Evolutionary conservation across 2,888 invertebrate genomes (phyloP), one percentile per base, ranked within the genome.

Genomic region (Megaustenia siamemsis): DNA sequence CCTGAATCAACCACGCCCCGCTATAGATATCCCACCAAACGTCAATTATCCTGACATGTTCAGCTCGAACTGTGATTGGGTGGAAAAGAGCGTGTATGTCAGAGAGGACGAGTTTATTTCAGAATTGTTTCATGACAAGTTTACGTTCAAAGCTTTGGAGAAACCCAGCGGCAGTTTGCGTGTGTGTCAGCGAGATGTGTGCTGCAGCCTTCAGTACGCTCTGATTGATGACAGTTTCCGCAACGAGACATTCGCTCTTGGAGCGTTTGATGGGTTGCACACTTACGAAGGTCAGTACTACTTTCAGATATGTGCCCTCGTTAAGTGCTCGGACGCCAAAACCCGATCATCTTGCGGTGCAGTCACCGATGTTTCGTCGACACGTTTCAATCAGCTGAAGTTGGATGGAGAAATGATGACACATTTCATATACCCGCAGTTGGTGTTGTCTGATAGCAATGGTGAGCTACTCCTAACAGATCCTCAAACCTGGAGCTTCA

Each of bases 211-310:
- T 10, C 69, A 86, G 21, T 91, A 90, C 75, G 32, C 66, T 28
- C 63, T 84, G 43, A 21, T 8, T 10, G 49, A 80, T 12, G 60
- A n/a, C 18, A 1, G n/a, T 0, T 66, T 63, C 18, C 76, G 84
- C 1, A 71, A 82, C 3, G 87, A 88, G 18, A 63, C 85, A 10
- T 92, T 88, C 81, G 92, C 90, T 0, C 88, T 92, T 69, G 92
- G 91, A 0, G 91, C 90, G 0, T 92, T 92, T 83, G 89, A 90
- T 78, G 91, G 91, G 0, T 83, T 90, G 1, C 92, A 92, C 85
- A 89, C 88, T 5, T 80, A 87, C 21, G 87, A 90, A 43, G 91
- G 91, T 0, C 66, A 86, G 8, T 91, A 91, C 77, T 91, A 90
- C 86, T 82, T 91, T 2, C 90, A 91, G 85, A 87, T 90, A 5